These are phyloP conservation scores for Mustelus asterias DNA, from an alignment of 2,113 vertebrate genomes.

Conservation along the genomic window DNA sequence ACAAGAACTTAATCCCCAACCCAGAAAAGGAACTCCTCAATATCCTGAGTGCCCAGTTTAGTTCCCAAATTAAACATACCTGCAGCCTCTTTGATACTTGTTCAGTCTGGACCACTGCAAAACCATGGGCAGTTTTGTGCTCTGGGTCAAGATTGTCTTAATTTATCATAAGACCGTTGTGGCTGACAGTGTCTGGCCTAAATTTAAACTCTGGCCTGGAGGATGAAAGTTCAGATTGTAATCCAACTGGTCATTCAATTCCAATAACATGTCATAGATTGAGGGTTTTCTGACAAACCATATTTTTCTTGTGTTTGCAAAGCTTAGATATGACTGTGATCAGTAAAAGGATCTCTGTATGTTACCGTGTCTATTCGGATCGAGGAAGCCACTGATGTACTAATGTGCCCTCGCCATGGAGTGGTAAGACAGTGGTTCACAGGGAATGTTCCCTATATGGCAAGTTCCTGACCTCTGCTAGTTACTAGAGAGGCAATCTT, in stretches of 20 bases:
- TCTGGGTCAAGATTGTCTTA: not conserved
- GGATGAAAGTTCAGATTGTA: not conserved
- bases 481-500: not conserved
- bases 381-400: not conserved
- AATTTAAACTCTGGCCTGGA: not conserved
- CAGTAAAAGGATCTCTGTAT: not conserved
- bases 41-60: not conserved
- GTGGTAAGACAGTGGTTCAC: not conserved
- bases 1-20: not conserved
- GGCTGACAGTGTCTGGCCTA: not conserved
- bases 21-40: not conserved
- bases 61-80: not conserved
- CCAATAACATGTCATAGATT: not conserved
- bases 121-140: not conserved
- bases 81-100: not conserved
- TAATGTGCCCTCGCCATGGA: not conserved
- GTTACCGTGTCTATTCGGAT: not conserved
- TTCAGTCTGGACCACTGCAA: not conserved
- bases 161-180: not conserved
- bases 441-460: not conserved
- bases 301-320: not conserved
- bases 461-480: not conserved
- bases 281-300: not conserved
- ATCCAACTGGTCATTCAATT: not conserved
- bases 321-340: not conserved